These are phyloP conservation scores for Zaprionus ornatus DNA, from an alignment of 1,140 invertebrate genomes.

Conservation along the genomic window DNA sequence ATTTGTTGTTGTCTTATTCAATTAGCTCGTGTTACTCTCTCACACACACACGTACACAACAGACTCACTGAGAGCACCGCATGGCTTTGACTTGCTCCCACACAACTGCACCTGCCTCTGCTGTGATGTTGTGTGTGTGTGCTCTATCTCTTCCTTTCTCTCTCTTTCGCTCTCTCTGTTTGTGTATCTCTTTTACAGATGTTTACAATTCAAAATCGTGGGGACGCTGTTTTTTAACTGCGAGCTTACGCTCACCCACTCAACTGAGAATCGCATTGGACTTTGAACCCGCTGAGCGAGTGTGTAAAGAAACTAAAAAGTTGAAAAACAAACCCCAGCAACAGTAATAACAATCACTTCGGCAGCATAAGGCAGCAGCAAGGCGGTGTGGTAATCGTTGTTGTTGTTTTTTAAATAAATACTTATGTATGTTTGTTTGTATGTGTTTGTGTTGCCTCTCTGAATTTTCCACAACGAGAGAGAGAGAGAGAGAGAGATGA, in stretches of 20 bases:
- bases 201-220: slow-evolving; percentile 48
- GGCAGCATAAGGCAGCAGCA: slow-evolving; percentile 20
- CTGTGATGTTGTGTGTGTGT: slow-evolving; percentile 19
- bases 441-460: slow-evolving; percentile 1
- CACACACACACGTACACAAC: background rate
- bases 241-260: slow-evolving; percentile 50
- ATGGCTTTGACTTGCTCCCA: slow-evolving; percentile 15
- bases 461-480: slow-evolving; percentile 49
- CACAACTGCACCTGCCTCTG: slow-evolving; percentile 48
- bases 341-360: slow-evolving; percentile 33
- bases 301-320: slow-evolving; percentile 58
- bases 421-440: background rate
- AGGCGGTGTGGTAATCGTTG: slow-evolving; percentile 57
- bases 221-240: slow-evolving; percentile 5
- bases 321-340: slow-evolving; percentile 50
- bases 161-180: background rate
- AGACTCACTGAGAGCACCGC: background rate
- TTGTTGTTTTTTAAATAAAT: slow-evolving; percentile 35
- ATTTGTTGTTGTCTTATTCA: slow-evolving; percentile 46
- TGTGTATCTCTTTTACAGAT: slow-evolving; percentile 51
- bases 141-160: background rate
- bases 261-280: slow-evolving; percentile 52
- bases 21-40: slow-evolving; percentile 30
- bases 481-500: slow-evolving; percentile 31
- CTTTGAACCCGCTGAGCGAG: slow-evolving; percentile 69